Evolutionary conservation across 2,888 invertebrate species (phyloP), one percentile per base, ranked within the genome.

Genomic region (Brenthis ino): DNA sequence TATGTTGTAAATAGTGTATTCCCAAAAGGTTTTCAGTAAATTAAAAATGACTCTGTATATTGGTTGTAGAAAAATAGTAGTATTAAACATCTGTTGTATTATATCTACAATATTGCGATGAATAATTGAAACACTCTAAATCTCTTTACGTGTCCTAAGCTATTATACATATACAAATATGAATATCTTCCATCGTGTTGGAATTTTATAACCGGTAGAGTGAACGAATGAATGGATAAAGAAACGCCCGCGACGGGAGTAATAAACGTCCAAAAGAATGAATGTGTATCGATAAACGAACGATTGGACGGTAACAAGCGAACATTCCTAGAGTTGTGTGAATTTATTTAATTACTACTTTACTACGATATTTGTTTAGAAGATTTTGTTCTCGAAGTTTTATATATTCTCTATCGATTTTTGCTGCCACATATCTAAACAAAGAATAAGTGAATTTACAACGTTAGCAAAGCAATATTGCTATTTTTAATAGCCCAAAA

Each of bases 231-330:
- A 64, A 69, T 71, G 65, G 69, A 61, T 64, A 51, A 68, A 65
- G 53, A 48, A 37, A 64, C 60, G 57, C n/a, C 33, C 67, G 64
- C 57, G 28, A n/a, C 11, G 51, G 37, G 51, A 28, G 64, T 69
- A 64, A 71, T 71, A 69, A 69, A 71, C 56, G 67, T 69, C 71
- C 57, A 64, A 66, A 69, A 69, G 71, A 71, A 69, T 56, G 67
- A 71, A 71, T 67, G 69, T 69, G 67, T 68, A 66, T 67, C 57
- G 69, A 67, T 69, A 61, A 69, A 66, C 66, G 64, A 57, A 71
- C 71, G 71, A 69, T 57, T 67, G 64, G 43, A 66, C 60, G 66
- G 51, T 57, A 57, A 69, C 47, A 50, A 57, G 43, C 37, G 64
- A 6, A 33, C n/a, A 28, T 6, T 43, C 37, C 11, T 1, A 8